Base-by-base conservation (phyloP, 2,113 vertebrate genomes). In the Amazona guildingii region DNA sequence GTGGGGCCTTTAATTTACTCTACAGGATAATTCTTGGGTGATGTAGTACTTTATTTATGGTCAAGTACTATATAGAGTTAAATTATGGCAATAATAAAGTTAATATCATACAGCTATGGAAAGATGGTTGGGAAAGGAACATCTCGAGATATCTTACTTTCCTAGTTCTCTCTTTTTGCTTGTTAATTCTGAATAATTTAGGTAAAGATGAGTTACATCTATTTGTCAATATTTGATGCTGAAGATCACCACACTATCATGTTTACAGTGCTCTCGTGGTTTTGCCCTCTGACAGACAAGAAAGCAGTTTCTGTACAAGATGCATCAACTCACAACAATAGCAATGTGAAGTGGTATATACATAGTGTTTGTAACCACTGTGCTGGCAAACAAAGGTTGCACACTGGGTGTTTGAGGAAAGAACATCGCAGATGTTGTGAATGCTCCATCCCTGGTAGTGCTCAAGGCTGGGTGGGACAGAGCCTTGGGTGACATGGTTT, bases 121-220 rank as follows among this genome's bases (percentile, higher is more conserved):
- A 90, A 48, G 41, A 41, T 39, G 29, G 28, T 15, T 57, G 43
- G 63, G 46, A 88, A 86, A 80, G 43, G 27, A 31, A 19, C 48
- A 31, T 91, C 79, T 70, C 55, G 63, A 77, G 18, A 20, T 43
- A 20, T 24, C 69, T 85, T 29, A 33, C 73, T 92, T 88, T 79
- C 25, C 76, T 73, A 17, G 27, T 76, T 73, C 19, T 73, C 44
- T 77, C 49, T 76, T 94, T 93, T 77, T 73, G 18, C 54, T 69
- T 83, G 49, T 62, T 52, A 79, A 66, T 83, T 91, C 54, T 83
- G 59, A 95, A 86, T 92, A 94, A 92, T 78, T 94, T 37, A 59
- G 46, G 24, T 31, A 82, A 85, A 87, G 70, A 48, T 49, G 25
- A 72, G 15, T 83, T 94, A 74, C 69, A 92, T 77, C 29, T 70